Percentiles rank a stretch among this genome's conserved stretches.
Evolutionary conservation across 1,140 invertebrate species (phyloP).

Genomic region (Lepidurus arcticus): DNA sequence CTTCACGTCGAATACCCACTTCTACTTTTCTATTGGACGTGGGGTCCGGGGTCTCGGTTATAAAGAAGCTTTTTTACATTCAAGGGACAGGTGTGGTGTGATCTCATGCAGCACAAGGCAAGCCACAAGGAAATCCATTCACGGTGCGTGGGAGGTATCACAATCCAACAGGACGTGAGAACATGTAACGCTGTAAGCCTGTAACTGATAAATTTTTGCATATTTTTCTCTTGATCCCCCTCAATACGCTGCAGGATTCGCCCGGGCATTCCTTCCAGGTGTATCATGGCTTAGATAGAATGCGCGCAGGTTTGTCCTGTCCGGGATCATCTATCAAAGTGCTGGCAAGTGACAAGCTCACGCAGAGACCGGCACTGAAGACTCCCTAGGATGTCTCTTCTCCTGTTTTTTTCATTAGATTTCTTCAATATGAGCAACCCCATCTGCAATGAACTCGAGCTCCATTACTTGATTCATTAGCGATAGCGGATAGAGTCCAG

Average conservation of each 20-base stretch:
- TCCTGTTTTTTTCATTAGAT: neutral
- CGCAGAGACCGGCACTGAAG: slow-evolving; percentile 10
- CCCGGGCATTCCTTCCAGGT: neutral
- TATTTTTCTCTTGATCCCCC: neutral
- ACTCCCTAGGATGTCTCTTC: slow-evolving; percentile 13
- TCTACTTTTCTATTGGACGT: neutral
- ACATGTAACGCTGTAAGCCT: neutral
- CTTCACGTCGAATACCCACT: neutral
- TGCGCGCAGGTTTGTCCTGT: neutral
- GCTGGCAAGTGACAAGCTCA: slow-evolving; percentile 17
- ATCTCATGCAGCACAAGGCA: neutral
- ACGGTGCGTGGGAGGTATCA: neutral
- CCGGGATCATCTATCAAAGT: slow-evolving; percentile 11
- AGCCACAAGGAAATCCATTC: neutral
- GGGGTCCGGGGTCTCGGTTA: neutral
- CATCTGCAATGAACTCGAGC: neutral
- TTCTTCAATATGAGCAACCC: neutral
- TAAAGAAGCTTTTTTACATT: neutral
- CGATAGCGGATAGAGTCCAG: neutral
- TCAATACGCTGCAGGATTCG: neutral
- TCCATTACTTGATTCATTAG: slow-evolving; percentile 6
- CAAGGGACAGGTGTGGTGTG: slow-evolving; percentile 5
- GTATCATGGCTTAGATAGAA: slow-evolving; percentile 7
- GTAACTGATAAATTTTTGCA: neutral
- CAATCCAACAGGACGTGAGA: neutral